These are phyloP conservation scores for Erethizon dorsatum DNA, from an alignment of 2,797 vertebrate genomes.

Conservation along the genomic window DNA sequence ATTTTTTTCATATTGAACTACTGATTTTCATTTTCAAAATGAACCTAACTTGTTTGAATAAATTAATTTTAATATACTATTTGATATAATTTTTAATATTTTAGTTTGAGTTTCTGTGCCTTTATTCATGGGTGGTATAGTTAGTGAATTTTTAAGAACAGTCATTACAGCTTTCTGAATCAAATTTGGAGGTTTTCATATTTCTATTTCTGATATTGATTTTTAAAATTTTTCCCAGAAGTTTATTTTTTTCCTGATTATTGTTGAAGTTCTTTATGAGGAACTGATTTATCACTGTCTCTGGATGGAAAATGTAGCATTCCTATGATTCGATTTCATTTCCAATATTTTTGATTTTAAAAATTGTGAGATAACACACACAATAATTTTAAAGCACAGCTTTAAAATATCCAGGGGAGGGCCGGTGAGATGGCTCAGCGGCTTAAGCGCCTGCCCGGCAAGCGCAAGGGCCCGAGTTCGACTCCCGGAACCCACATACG, in stretches of 20 bases:
- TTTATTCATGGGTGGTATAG: neutral
- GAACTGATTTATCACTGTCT: neutral
- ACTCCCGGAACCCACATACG: too few species aligned
- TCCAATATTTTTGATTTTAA: neutral
- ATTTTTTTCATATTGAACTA: neutral
- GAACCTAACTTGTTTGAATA: neutral
- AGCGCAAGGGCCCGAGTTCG: too few species aligned
- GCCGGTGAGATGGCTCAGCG: too few species aligned
- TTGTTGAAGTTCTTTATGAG: neutral
- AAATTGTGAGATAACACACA: neutral
- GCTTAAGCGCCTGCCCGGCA: too few species aligned
- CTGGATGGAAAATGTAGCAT: neutral
- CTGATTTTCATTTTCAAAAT: neutral
- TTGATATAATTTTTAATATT: neutral
- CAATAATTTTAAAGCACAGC: neutral
- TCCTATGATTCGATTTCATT: neutral
- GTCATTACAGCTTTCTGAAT: neutral
- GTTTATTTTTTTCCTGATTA: neutral
- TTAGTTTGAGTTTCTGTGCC: neutral
- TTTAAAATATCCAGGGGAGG: neutral
- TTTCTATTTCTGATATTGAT: neutral
- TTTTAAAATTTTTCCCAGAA: neutral
- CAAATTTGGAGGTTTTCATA: neutral
- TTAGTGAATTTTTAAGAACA: neutral
- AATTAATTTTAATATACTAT: neutral